phyloP scores from a whole-genome alignment of 1,140 invertebrate genomes.

The Yoshiicerus persimilis region DNA sequence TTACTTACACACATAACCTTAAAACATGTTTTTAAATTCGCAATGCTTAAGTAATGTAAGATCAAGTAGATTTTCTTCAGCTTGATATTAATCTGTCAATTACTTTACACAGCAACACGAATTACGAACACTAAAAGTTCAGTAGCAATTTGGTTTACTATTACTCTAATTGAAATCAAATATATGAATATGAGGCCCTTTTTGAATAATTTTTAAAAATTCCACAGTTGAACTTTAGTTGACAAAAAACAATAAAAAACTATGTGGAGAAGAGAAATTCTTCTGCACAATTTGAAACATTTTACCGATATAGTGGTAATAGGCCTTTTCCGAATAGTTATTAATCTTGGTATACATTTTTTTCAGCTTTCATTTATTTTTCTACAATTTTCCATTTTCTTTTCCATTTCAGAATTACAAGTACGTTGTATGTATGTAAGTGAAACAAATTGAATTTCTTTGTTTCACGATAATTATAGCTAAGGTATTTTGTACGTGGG shows the following conservation, averaged over 20 bases:
- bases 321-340: not conserved
- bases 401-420: not conserved
- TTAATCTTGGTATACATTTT: not conserved
- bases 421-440: not conserved
- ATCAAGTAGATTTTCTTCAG: not conserved
- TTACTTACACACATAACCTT: not conserved
- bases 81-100: not conserved
- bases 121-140: not conserved
- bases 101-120: too few species aligned
- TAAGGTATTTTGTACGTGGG: not conserved
- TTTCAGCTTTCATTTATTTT: not conserved
- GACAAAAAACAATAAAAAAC: not conserved
- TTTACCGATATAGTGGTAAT: not conserved
- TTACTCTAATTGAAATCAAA: not conserved
- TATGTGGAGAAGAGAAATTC: too few species aligned
- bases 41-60: not conserved
- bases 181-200: not conserved
- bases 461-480: not conserved
- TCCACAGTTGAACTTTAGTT: too few species aligned
- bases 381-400: not conserved
- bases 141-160: not conserved
- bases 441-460: not conserved
- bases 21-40: not conserved
- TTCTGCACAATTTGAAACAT: not conserved
- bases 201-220: not conserved